Evolutionary conservation across 2,797 vertebrate genomes (phyloP).

Genomic region (Periparus ater): DNA sequence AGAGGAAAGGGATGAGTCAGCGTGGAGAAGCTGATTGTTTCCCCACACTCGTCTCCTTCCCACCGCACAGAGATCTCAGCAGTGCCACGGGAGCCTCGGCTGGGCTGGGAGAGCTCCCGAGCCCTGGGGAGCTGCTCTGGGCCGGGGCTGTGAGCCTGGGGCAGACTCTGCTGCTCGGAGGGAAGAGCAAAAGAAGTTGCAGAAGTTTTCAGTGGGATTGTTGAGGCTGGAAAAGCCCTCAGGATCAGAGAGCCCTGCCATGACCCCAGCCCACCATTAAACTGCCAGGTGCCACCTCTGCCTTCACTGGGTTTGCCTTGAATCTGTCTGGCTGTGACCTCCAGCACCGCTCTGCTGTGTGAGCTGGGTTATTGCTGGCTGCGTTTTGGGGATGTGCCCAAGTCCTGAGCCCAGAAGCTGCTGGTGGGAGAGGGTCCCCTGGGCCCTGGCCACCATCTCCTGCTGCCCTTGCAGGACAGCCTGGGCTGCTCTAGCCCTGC

Average conservation of each 20-base stretch:
- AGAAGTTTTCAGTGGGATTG: neutral
- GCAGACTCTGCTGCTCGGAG: accelerated
- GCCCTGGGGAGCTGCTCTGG: neutral
- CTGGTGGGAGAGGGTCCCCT: neutral
- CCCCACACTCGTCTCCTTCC: neutral
- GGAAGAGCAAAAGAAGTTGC: neutral
- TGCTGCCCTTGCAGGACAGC: neutral
- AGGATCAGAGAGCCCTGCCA: neutral
- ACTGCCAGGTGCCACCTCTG: accelerated
- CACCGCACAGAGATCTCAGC: neutral
- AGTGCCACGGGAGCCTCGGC: neutral
- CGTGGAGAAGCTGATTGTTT: neutral
- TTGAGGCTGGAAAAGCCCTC: neutral
- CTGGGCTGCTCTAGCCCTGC: neutral
- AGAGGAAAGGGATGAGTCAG: neutral
- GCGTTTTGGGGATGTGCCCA: neutral
- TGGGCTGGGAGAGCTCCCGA: neutral
- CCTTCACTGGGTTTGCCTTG: accelerated
- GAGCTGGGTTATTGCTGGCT: accelerated
- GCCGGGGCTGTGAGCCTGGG: neutral
- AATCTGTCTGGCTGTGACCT: neutral
- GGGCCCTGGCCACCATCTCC: neutral
- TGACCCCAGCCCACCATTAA: neutral
- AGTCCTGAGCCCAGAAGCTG: neutral
- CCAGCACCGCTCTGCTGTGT: accelerated